Evolutionary conservation across 1,140 invertebrate genomes (phyloP).

Genomic region (Drosophila ananassae): DNA sequence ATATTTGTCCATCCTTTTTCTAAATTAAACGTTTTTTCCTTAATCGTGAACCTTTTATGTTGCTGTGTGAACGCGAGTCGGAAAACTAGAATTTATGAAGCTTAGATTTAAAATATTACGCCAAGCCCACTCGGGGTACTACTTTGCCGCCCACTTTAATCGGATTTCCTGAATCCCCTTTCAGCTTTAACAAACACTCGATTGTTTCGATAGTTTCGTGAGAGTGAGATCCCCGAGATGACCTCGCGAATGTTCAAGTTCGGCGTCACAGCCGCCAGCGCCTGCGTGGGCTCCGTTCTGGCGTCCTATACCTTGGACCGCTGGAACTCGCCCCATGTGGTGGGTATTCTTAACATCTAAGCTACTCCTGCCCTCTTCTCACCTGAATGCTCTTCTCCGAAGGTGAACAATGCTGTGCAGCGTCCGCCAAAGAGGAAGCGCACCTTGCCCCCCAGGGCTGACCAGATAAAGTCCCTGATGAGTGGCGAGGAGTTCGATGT

Average conservation of each 20-base stretch:
- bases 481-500: conserved; percentile 93
- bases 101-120: not conserved
- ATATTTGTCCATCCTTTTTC: not conserved
- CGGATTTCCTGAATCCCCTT: not conserved
- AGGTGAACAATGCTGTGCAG: conserved; percentile 85
- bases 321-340: conserved; percentile 75
- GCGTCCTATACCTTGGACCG: conserved; percentile 74
- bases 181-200: conserved; percentile 31
- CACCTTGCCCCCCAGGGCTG: conserved; percentile 90
- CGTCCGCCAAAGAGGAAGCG: conserved; percentile 87
- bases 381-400: not conserved
- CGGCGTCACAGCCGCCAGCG: conserved; percentile 77
- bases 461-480: conserved; percentile 92
- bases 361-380: too few relatives aligned
- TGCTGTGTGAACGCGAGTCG: not conserved
- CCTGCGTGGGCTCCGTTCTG: conserved; percentile 68
- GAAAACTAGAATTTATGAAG: not conserved
- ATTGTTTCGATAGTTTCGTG: conserved; percentile 29
- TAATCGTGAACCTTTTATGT: not conserved
- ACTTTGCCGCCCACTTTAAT: not conserved
- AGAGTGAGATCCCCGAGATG: conserved; percentile 52
- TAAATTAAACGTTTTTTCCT: not conserved
- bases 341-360: conserved; percentile 12
- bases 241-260: conserved; percentile 81
- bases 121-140: not conserved